A percentile compares a stretch with the other conserved stretches of the same genome.
Conservation (phyloP, 2,888 invertebrate species). For the Tipula helvola region DNA sequence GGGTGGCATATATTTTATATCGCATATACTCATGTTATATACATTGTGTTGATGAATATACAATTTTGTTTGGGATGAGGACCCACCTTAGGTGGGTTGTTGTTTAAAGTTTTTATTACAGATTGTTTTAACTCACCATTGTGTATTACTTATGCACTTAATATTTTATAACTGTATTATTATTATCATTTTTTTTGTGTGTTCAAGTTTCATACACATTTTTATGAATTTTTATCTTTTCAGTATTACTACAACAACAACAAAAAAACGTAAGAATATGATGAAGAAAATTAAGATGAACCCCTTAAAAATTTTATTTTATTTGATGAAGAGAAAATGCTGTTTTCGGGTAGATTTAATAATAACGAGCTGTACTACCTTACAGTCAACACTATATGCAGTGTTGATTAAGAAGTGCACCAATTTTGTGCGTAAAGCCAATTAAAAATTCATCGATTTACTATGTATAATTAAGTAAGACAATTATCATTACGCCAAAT, state of each 20-base stretch:
- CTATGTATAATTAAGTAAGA: not conserved
- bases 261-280: not conserved
- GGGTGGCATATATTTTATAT: not conserved
- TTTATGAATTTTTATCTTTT: not conserved
- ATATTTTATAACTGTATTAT: constrained; percentile 4
- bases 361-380: not conserved
- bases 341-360: not conserved
- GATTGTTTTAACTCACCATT: not conserved
- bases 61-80: not conserved
- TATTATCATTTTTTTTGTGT: not conserved
- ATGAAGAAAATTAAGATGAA: constrained; percentile 8
- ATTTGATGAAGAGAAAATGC: not conserved
- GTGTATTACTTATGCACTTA: not conserved
- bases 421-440: not conserved
- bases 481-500: not conserved
- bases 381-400: not conserved
- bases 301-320: not conserved
- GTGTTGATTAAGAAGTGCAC: not conserved
- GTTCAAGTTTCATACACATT: not conserved
- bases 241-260: not conserved
- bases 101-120: not conserved
- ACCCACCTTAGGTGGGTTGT: not conserved
- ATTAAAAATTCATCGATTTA: not conserved
- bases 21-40: not conserved
- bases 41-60: not conserved